A percentile compares a stretch with the other conserved stretches of the same genome.
Evolutionary conservation across 2,113 vertebrate species (phyloP).

Genomic region (Pitta sordida): DNA sequence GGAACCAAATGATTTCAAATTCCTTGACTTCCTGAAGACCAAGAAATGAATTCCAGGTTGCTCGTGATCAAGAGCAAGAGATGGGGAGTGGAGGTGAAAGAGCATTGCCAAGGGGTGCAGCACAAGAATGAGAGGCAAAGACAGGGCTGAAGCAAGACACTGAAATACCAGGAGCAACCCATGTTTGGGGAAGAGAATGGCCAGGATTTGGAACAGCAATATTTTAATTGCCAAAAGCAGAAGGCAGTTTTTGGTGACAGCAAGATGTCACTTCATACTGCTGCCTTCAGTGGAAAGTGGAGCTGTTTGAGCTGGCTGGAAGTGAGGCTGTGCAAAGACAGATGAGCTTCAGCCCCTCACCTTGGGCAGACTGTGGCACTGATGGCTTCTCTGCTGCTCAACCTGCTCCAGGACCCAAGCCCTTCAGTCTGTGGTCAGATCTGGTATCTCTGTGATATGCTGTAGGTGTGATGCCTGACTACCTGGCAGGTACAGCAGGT

Average conservation of each 20-base stretch:
- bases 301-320: background rate
- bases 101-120: background rate
- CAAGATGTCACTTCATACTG: accelerated
- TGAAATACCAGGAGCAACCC: background rate
- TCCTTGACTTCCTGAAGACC: background rate
- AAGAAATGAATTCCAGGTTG: background rate
- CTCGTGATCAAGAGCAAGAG: background rate
- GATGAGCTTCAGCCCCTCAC: background rate
- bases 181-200: background rate
- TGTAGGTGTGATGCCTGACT: background rate
- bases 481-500: background rate
- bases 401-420: background rate
- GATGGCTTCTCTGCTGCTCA: background rate
- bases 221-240: background rate
- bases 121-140: background rate
- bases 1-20: background rate
- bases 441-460: background rate
- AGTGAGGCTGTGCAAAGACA: background rate
- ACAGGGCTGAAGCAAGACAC: background rate
- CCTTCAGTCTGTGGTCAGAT: background rate
- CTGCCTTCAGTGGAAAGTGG: background rate
- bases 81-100: background rate
- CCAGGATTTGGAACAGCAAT: background rate
- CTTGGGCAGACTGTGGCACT: background rate
- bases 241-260: background rate